Base-by-base conservation (phyloP, 2,888 invertebrate species). In the Ophion ellenae region DNA sequence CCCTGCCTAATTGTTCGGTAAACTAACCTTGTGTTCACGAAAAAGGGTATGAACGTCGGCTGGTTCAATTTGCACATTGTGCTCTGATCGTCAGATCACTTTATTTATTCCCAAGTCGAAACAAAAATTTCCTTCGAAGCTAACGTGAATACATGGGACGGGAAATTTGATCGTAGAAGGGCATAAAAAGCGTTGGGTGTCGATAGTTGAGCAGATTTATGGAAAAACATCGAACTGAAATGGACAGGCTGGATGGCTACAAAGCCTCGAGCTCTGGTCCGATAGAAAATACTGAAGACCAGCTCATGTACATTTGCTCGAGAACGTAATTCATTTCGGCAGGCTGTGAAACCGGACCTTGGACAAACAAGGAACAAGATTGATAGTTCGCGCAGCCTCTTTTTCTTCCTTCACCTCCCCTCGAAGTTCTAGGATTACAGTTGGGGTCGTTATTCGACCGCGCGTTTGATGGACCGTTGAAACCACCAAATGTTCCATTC, bases 311-410 rank as follows among this genome's bases (percentile, higher is more conserved):
- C 53, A 59, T 71, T 81, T 61, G n/a, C 64, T 20, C 59, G 32
- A 69, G 69, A 24, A 69, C 45, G 57, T 57, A 59, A 81, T 81
- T 32, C 47, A 77, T 73, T 78, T 36, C 76, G 73, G 64, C 36
- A 40, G 57, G 14, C 57, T 57, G 74, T 66, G 69, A 71, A 79
- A 63, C 75, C 73, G 45, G 63, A 20, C 45, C 36, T 67, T 76
- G 77, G 40, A 69, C 83, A 86, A 86, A 86, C 86, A 81, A 81
- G 83, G 66, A 47, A 79, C 17, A 40, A 69, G 73, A 74, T 77
- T 67, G 86, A 86, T 86, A 81, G 80, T 36, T 85, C 75, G 79
- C 69, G 80, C 77, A 77, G 83, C 73, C 53, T 75, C 75, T 64
- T 64, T 79, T 64, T 71, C 59, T 76, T 36, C 36, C n/a, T 57